A percentile compares a stretch with the other conserved stretches of the same genome.
Evolutionary conservation across 2,797 vertebrate species (phyloP).

Genomic region (Myripristis jacobus): DNA sequence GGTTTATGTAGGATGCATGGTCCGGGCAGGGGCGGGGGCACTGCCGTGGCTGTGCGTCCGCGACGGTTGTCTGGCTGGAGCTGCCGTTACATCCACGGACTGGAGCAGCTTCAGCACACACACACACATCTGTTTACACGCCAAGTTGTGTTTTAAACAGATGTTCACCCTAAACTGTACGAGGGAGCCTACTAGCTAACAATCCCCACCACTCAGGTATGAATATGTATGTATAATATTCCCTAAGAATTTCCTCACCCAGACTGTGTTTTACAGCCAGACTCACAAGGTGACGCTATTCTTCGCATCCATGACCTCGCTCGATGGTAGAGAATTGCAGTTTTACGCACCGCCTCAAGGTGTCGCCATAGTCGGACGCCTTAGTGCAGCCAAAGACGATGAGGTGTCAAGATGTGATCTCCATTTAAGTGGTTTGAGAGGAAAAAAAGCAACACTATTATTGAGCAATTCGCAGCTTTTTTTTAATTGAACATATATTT

Average conservation of each 20-base stretch:
- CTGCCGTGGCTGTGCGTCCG: constrained; percentile 13
- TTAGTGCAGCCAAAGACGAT: neutral
- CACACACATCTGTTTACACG: neutral
- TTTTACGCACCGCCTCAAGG: constrained; percentile 7
- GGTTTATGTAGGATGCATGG: constrained; percentile 7
- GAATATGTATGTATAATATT: neutral
- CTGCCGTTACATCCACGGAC: no score
- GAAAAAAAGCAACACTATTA: no score
- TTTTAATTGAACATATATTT: no score
- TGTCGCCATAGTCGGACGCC: constrained; percentile 21
- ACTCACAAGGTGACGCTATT: constrained; percentile 79
- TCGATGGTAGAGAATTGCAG: constrained; percentile 23
- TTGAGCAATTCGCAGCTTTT: no score
- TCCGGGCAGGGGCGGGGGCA: neutral
- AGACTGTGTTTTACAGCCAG: constrained; percentile 71
- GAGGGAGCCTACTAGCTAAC: no score
- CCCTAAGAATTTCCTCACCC: constrained; percentile 20
- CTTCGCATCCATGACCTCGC: constrained; percentile 42
- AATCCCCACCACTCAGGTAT: no score
- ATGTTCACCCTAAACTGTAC: no score
- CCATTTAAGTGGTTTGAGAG: no score
- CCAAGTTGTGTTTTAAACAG: neutral
- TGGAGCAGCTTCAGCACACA: neutral
- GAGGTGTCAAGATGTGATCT: neutral
- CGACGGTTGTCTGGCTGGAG: neutral